Conservation (phyloP, 2,888 invertebrate genomes). For the Scaptomyza flava region DNA sequence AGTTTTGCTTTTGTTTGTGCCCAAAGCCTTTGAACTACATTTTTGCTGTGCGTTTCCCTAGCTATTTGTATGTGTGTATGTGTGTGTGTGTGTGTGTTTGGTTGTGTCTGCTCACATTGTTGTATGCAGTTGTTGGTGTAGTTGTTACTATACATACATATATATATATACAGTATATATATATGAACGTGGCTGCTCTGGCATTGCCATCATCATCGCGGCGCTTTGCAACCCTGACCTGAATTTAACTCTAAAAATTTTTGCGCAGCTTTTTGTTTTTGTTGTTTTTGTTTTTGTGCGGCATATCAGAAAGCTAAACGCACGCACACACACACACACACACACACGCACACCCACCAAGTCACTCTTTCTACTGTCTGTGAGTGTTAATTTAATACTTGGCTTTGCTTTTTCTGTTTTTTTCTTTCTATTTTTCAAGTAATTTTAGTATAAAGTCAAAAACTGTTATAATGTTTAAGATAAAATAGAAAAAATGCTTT, state of each 20-base stretch:
- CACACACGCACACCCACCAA: slow-evolving; percentile 9
- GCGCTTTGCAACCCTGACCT: slow-evolving; percentile 69
- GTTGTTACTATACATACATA: slow-evolving; percentile 6
- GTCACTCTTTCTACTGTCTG: slow-evolving; percentile 25
- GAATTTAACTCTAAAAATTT: slow-evolving; percentile 66
- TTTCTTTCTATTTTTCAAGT: slow-evolving; percentile 4
- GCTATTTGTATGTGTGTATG: neutral
- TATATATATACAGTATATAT: too few relatives aligned
- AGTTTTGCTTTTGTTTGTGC: slow-evolving; percentile 49
- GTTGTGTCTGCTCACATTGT: slow-evolving; percentile 49
- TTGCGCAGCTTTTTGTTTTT: slow-evolving; percentile 51
- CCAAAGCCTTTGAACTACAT: slow-evolving; percentile 69
- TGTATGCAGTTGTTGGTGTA: slow-evolving; percentile 28
- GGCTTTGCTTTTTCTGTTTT: slow-evolving; percentile 15
- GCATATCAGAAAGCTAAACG: slow-evolving; percentile 53
- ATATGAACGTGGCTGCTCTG: slow-evolving; percentile 42
- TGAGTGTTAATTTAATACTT: slow-evolving; percentile 67
- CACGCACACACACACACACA: slow-evolving; percentile 16
- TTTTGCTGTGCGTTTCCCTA: slow-evolving; percentile 38
- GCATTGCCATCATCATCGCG: slow-evolving; percentile 54
- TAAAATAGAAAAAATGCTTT: too few relatives aligned
- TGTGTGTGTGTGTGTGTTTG: slow-evolving; percentile 23
- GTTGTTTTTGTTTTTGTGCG: slow-evolving; percentile 30
- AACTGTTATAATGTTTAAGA: too few relatives aligned
- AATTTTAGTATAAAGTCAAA: neutral